A percentile compares a stretch with the other conserved stretches of the same genome.
Evolutionary conservation across 2,797 vertebrate species (phyloP).

Genomic region (Sparus aurata): DNA sequence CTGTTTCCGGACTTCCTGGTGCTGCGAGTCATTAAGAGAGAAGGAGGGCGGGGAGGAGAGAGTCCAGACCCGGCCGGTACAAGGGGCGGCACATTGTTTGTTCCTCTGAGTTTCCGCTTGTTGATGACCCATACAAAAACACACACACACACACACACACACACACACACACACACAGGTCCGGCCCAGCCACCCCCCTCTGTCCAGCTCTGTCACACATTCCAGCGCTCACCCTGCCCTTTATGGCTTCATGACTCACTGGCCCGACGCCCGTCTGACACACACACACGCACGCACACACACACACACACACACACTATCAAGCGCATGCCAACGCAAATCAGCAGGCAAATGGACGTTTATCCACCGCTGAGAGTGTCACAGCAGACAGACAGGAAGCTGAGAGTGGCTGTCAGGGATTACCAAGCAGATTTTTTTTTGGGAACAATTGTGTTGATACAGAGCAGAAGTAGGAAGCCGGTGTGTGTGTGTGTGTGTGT

Average conservation of each 20-base stretch:
- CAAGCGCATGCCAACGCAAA: conserved; percentile 38
- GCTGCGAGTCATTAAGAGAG: conserved; percentile 16
- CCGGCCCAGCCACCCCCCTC: conserved; percentile 19
- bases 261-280: conserved; percentile 37
- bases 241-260: conserved; percentile 70
- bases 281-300: conserved; percentile 1
- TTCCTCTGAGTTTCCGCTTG: conserved; percentile 73
- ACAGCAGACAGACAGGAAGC: conserved; percentile 11
- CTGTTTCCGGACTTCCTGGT: conserved; percentile 46
- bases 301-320: not conserved
- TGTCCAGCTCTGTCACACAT: conserved; percentile 69
- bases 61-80: conserved; percentile 39
- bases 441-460: not conserved
- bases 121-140: conserved; percentile 59
- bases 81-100: conserved; percentile 64
- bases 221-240: conserved; percentile 71
- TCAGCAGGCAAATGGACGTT: conserved; percentile 32
- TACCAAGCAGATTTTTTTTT: not conserved
- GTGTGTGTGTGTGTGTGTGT: not conserved
- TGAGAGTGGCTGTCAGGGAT: not conserved
- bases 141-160: conserved; percentile 30
- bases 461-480: not conserved
- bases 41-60: conserved; percentile 18
- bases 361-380: conserved; percentile 26
- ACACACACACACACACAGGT: conserved; percentile 17